Conservation (phyloP, 92 coral and sea anemone genomes). For the Porites divaricata region DNA sequence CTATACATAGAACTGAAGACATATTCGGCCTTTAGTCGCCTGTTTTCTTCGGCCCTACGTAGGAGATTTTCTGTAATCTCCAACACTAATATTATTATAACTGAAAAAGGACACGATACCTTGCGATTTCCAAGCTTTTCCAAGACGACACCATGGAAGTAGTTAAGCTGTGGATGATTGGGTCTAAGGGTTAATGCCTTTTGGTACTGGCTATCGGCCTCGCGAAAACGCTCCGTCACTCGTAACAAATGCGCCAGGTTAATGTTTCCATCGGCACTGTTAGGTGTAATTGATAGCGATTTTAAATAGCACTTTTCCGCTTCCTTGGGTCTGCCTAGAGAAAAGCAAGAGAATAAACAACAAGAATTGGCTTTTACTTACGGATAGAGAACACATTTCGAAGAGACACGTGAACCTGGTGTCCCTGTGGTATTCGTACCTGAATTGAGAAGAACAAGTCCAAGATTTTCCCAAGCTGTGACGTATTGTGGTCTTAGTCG, state of each 20-base stretch:
- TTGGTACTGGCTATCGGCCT: slow-evolving; percentile 68
- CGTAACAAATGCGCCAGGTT: slow-evolving; percentile 82
- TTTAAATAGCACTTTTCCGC: slow-evolving; percentile 78
- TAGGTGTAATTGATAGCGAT: slow-evolving; percentile 80
- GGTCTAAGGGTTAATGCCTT: slow-evolving; percentile 71
- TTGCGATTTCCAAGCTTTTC: slow-evolving; percentile 70
- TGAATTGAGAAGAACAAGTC: slow-evolving; percentile 76
- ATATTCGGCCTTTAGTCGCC: not conserved
- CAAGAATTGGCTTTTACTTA: too few species aligned
- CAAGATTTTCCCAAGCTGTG: slow-evolving; percentile 89
- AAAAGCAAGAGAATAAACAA: not conserved
- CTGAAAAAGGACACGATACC: slow-evolving; percentile 31
- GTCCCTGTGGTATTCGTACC: slow-evolving; percentile 24
- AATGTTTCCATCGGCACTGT: slow-evolving; percentile 79
- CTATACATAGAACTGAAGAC: too few species aligned
- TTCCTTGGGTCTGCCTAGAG: slow-evolving; percentile 65
- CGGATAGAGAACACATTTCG: too few species aligned
- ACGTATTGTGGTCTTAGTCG: slow-evolving; percentile 84
- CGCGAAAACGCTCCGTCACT: slow-evolving; percentile 49
- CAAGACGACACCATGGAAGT: slow-evolving; percentile 68
- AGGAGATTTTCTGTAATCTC: not conserved
- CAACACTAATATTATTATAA: too few species aligned
- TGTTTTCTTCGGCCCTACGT: not conserved
- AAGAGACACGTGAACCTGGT: not conserved
- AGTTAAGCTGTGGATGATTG: slow-evolving; percentile 61